Evolutionary conservation across 30 jellyfish, hydroid and myxozoan species (phyloP), one percentile per base, ranked within the genome.

Genomic region (Cassiopea xamachana): DNA sequence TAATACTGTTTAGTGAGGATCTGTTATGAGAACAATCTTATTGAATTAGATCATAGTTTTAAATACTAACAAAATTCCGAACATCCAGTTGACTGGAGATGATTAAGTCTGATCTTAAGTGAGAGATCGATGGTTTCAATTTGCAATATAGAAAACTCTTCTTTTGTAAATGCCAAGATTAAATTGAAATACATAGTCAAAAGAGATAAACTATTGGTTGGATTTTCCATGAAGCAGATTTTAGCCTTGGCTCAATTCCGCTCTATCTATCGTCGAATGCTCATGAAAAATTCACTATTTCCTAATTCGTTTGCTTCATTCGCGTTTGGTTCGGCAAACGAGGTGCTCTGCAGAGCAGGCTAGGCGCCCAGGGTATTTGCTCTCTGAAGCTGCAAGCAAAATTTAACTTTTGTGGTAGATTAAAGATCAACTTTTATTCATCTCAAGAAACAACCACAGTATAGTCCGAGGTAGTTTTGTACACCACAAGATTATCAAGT

Each of bases 351-450:
- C 73, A 46, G 92, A 69, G 85, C 92, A 1, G 70, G 64, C 77
- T 5, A 84, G 92, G 92, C 92, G 92, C 92, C 92, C 92, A 71
- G 92, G 92, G 92, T 84, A 84, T 84, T 84, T 84, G 84, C 92
- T 39, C 80, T 73, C 61, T 48, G 92, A 72, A 72, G 84, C 92
- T 72, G 84, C 84, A 46, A 69, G 84, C 92, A 84, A 84, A 84
- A 84, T 84, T 84, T 71, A 73, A 70, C 84, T 71, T 72, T 84
- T 84, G 92, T 73, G 92, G 92, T 84, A 84, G 92, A 84, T 84
- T 72, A 84, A 62, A 55, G 80, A 47, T 72, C 76, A 79, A 61
- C 85, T 73, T 84, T 84, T 84, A 84, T 84, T 84, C 92, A 84
- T 71, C 92, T 84, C 55, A 84, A 84, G 80, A 84, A 84, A 84